These are phyloP conservation scores for Romanomermis culicivorax DNA, from an alignment of 2,888 invertebrate genomes.

Conservation along the genomic window DNA sequence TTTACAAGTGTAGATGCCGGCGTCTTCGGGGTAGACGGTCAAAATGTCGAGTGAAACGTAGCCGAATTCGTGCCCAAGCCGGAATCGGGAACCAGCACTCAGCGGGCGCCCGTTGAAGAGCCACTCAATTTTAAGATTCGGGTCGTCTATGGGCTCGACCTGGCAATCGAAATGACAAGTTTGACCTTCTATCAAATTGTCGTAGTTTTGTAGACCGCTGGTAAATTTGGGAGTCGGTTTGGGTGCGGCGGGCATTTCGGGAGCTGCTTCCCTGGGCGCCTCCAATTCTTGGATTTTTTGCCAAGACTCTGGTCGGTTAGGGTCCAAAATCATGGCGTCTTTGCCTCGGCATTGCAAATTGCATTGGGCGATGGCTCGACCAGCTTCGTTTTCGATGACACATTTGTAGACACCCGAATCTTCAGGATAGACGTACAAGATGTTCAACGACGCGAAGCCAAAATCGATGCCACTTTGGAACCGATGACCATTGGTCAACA, in stretches of 20 bases:
- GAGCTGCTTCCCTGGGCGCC: conserved; percentile 40
- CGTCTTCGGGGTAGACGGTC: conserved; percentile 87
- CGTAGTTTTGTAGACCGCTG: conserved; percentile 53
- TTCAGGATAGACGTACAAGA: conserved; percentile 83
- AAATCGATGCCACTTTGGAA: conserved; percentile 88
- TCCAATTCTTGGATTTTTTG: conserved; percentile 77
- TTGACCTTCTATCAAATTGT: conserved; percentile 59
- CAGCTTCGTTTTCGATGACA: conserved; percentile 74
- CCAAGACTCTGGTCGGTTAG: conserved; percentile 71
- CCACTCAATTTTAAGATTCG: conserved; percentile 93
- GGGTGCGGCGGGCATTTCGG: conserved; percentile 46
- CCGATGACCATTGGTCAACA: conserved; percentile 44
- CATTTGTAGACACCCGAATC: conserved; percentile 91
- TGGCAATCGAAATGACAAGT: conserved; percentile 81
- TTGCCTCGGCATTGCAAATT: conserved; percentile 16
- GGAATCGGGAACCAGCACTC: conserved; percentile 63
- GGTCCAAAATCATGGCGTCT: conserved; percentile 48
- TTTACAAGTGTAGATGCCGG: conserved; percentile 40
- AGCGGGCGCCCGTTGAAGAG: conserved; percentile 72
- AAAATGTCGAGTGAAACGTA: conserved; percentile 86
- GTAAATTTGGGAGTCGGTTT: conserved; percentile 64
- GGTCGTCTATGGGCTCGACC: conserved; percentile 80
- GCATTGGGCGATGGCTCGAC: conserved; percentile 73
- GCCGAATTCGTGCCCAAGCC: conserved; percentile 88
- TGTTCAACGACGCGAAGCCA: conserved; percentile 85